Evolutionary conservation across 2,797 vertebrate genomes (phyloP), one percentile per base, ranked within the genome.

Genomic region (Poeciliopsis presidionis): DNA sequence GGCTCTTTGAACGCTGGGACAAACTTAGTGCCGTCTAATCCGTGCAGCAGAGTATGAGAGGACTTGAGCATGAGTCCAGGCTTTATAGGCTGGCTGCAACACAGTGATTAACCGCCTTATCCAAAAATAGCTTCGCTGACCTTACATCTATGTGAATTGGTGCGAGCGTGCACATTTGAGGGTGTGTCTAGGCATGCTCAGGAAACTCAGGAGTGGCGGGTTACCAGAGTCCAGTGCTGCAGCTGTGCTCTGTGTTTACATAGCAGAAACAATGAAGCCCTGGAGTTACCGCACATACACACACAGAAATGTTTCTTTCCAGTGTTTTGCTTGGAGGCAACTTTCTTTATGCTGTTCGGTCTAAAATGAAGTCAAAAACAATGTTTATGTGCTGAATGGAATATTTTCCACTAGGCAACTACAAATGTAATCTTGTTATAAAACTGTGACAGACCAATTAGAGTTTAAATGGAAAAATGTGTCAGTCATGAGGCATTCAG

Each of bases 101-200:
- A 41, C 39, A 78, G 88, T 7, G 85, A 90, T 93, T 91, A 95
- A 81, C 84, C 57, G 36, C 84, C 78, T 43, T 53, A 43, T 75
- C 94, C 92, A 96, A 95, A 95, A 93, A 95, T 96, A 96, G 92
- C 88, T 65, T 83, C n/a, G 72, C 84, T 93, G 92, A 94, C 91
- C 93, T 93, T 87, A 88, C 80, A 80, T 92, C 76, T 81, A 33
- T 74, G 78, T 79, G 81, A 81, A 59, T 74, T 74, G 57, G 81
- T 72, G 72, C 59, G 82, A 78, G 82, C 39, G 63, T 78, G 83
- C 65, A 45, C 41, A 72, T 78, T 81, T 25, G 89, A 87, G 93
- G 84, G 91, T 88, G 92, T 93, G 91, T 91, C 75, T 85, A 33
- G 79, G 89, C 80, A 84, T 91, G 89, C 76, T 80, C 88, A 92